A percentile compares a stretch with the other conserved stretches of the same genome.
These are phyloP conservation scores for Glaucopsyche alexis DNA, from an alignment of 2,888 invertebrate genomes.

Conservation along the genomic window DNA sequence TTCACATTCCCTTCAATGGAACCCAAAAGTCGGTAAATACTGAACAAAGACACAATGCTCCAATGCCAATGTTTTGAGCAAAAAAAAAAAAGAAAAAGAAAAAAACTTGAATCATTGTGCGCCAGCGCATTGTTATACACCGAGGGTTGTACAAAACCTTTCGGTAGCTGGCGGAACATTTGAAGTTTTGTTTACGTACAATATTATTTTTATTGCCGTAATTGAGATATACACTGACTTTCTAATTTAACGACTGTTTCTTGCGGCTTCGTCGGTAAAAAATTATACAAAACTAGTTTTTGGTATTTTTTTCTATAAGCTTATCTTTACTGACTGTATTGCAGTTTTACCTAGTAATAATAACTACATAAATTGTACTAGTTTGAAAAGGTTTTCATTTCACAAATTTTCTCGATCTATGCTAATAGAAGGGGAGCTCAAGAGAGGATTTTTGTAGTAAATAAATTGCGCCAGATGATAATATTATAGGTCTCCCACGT, in stretches of 20 bases:
- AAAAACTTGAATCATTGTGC: conserved; percentile 2
- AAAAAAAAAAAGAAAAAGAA: conserved; percentile 56
- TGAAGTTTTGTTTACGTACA: conserved; percentile 64
- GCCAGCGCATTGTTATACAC: conserved; percentile 41
- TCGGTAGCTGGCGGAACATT: conserved; percentile 67
- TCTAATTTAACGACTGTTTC: conserved; percentile 55
- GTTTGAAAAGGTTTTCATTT: not conserved
- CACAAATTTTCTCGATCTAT: too few species aligned
- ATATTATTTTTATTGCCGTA: conserved; percentile 77
- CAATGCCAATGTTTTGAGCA: conserved; percentile 76
- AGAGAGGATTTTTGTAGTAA: too few species aligned
- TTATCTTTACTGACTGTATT: not conserved
- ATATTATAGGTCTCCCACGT: too few species aligned
- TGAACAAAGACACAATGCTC: conserved; percentile 72
- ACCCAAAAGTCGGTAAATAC: conserved; percentile 78
- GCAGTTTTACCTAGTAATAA: not conserved
- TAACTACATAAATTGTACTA: not conserved
- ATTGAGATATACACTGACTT: conserved; percentile 61
- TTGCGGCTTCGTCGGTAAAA: conserved; percentile 36
- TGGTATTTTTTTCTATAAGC: not conserved
- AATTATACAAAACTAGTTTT: not conserved
- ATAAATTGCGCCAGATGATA: too few species aligned
- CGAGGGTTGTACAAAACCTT: conserved; percentile 74
- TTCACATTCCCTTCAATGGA: conserved; percentile 55
- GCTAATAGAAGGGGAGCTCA: too few species aligned